phyloP scores from a whole-genome alignment of 2,113 vertebrate genomes.

The Cepphus grylle region DNA sequence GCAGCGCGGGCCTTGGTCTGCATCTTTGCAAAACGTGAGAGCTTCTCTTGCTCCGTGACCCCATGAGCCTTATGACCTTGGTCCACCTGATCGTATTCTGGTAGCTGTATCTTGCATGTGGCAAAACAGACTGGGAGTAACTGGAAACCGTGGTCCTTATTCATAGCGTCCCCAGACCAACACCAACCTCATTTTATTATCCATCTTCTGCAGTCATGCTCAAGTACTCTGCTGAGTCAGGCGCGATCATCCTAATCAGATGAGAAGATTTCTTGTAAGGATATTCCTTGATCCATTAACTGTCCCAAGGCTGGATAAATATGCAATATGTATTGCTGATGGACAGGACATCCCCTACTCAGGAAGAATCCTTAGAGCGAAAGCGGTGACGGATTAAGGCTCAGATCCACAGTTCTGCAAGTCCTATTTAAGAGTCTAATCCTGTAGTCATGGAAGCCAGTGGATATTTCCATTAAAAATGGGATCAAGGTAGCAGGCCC shows the following conservation, averaged over 20 bases:
- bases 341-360: not conserved
- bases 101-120: not conserved
- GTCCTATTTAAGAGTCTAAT: not conserved
- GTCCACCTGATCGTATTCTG: not conserved
- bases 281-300: not conserved
- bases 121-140: not conserved
- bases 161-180: not conserved
- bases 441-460: not conserved
- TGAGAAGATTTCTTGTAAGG: not conserved
- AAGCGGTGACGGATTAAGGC: not conserved
- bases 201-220: not conserved
- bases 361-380: not conserved
- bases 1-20: not conserved
- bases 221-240: not conserved
- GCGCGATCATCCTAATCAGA: not conserved
- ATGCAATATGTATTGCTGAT: not conserved
- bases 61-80: not conserved
- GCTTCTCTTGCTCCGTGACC: not conserved
- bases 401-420: not conserved
- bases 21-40: not conserved
- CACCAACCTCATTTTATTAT: not conserved
- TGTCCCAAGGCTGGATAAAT: not conserved
- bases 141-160: not conserved
- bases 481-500: not conserved
- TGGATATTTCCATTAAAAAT: conserved; percentile 38